These are phyloP conservation scores for Epinephelus moara DNA, from an alignment of 2,113 vertebrate species.

Conservation along the genomic window DNA sequence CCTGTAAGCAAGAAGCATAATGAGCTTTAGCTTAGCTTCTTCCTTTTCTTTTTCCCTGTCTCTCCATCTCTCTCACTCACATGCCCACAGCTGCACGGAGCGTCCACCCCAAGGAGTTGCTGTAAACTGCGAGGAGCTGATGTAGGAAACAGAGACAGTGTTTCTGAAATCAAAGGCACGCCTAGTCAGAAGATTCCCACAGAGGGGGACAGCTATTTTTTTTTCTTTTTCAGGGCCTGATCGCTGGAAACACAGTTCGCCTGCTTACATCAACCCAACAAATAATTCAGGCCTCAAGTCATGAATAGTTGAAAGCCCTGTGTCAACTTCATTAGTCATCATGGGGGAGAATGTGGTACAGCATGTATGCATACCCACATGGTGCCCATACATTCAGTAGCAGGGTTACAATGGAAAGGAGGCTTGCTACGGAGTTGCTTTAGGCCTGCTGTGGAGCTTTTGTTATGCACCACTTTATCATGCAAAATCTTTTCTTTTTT, in stretches of 20 bases:
- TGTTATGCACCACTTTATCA: slow-evolving; percentile 77
- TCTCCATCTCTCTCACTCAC: slow-evolving; percentile 47
- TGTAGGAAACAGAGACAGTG: slow-evolving; percentile 79
- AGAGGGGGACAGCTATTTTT: slow-evolving; percentile 58
- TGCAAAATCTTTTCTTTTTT: slow-evolving; percentile 66
- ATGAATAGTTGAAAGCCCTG: slow-evolving; percentile 78
- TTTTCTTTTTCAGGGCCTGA: slow-evolving; percentile 47
- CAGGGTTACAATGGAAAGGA: slow-evolving; percentile 64
- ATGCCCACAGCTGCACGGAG: slow-evolving; percentile 74
- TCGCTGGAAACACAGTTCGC: slow-evolving; percentile 72
- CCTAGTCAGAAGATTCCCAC: slow-evolving; percentile 79
- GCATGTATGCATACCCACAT: slow-evolving; percentile 74
- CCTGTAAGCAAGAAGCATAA: slow-evolving; percentile 81
- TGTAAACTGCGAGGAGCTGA: slow-evolving; percentile 73
- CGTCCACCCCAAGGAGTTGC: slow-evolving; percentile 74
- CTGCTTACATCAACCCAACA: slow-evolving; percentile 74
- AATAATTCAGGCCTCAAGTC: slow-evolving; percentile 78
- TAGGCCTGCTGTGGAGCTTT: slow-evolving; percentile 73
- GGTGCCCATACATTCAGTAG: slow-evolving; percentile 71
- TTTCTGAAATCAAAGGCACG: slow-evolving; percentile 80
- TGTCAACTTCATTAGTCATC: slow-evolving; percentile 84
- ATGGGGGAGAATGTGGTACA: slow-evolving; percentile 61
- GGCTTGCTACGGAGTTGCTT: slow-evolving; percentile 52
- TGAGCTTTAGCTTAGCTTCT: slow-evolving; percentile 73
- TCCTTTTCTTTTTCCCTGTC: slow-evolving; percentile 39